These are phyloP conservation scores for Hemichromis elongatus DNA, from an alignment of 2,113 vertebrate genomes.

Conservation along the genomic window DNA sequence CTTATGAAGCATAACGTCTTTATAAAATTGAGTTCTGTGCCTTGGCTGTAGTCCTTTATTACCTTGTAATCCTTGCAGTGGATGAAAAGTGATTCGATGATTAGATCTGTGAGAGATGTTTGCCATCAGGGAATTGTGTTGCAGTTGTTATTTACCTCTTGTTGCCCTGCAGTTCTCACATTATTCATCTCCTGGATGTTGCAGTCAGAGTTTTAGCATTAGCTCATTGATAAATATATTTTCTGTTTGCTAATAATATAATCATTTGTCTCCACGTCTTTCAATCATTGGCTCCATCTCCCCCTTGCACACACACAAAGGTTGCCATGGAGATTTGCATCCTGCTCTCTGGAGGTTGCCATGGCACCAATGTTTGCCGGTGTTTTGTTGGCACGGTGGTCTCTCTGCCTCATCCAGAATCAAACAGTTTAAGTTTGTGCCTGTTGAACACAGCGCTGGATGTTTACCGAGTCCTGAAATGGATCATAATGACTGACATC, in stretches of 20 bases:
- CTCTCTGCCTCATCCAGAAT: not conserved
- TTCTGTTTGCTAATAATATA: not conserved
- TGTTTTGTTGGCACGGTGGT: slow-evolving; percentile 23
- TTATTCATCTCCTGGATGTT: not conserved
- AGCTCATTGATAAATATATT: not conserved
- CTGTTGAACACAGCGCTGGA: not conserved
- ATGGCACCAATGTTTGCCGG: slow-evolving; percentile 44
- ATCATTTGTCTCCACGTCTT: not conserved
- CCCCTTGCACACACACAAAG: not conserved
- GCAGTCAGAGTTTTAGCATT: not conserved
- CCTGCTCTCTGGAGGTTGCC: slow-evolving; percentile 43
- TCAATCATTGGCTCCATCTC: not conserved
- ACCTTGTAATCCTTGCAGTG: not conserved
- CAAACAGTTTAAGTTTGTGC: not conserved
- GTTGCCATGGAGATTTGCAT: slow-evolving; percentile 32
- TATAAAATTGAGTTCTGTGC: not conserved
- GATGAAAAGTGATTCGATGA: not conserved
- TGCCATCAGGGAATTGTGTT: not conserved
- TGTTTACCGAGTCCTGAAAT: slow-evolving; percentile 9
- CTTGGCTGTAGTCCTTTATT: not conserved
- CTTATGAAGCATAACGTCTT: not conserved
- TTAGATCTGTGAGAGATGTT: not conserved
- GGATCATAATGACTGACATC: not conserved
- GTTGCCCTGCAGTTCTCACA: not conserved
- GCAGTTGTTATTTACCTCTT: not conserved